A percentile compares a stretch with the other conserved stretches of the same genome.
These are phyloP conservation scores for Acholoe squamosa DNA, from an alignment of 2,888 invertebrate genomes.

Conservation along the genomic window DNA sequence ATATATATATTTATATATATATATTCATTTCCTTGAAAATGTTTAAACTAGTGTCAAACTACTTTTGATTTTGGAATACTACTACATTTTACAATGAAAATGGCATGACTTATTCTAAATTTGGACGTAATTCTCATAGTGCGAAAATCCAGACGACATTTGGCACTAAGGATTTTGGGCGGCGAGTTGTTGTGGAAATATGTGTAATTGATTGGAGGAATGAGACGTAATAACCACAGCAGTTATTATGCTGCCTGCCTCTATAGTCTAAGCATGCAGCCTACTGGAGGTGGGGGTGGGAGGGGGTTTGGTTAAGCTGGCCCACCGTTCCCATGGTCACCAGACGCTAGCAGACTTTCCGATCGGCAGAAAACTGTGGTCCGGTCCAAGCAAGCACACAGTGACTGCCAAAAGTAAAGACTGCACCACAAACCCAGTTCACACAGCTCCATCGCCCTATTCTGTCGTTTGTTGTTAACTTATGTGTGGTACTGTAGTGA, in stretches of 20 bases:
- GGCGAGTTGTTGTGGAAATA: neutral
- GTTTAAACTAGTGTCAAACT: too few species aligned
- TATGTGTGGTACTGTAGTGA: too few species aligned
- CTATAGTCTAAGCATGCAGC: neutral
- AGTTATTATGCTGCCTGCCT: neutral
- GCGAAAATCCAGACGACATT: too few species aligned
- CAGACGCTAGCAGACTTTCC: neutral
- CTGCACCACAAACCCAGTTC: neutral
- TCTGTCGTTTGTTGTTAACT: too few species aligned
- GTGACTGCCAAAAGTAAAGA: neutral
- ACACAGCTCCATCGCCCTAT: too few species aligned
- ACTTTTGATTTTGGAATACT: too few species aligned
- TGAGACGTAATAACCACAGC: neutral
- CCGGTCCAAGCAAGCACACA: neutral
- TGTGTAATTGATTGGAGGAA: neutral
- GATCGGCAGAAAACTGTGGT: neutral
- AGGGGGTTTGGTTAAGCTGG: neutral
- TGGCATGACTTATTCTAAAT: too few species aligned
- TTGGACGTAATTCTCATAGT: too few species aligned
- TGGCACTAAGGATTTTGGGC: too few species aligned
- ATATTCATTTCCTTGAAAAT: too few species aligned
- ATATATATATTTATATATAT: too few species aligned
- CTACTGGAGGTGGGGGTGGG: neutral
- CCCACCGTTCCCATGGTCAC: constrained; percentile 11
- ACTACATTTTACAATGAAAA: too few species aligned